Evolutionary conservation across 2,797 vertebrate genomes (phyloP).

Genomic region (Poeciliopsis infans): DNA sequence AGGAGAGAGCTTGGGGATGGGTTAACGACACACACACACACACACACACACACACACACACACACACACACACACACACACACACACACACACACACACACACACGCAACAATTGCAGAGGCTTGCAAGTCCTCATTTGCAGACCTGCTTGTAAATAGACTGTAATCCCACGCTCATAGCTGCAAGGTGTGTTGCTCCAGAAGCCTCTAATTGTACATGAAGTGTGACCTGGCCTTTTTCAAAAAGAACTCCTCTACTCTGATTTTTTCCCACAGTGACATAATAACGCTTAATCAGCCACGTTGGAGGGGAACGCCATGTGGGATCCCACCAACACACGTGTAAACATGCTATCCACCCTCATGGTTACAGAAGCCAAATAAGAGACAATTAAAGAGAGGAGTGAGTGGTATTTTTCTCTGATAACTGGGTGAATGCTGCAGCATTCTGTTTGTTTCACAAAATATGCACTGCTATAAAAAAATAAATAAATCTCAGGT

Average conservation of each 20-base stretch:
- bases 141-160: slow-evolving; percentile 35
- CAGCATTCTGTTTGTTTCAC: slow-evolving; percentile 40
- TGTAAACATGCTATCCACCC: slow-evolving; percentile 47
- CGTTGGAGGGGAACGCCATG: slow-evolving; percentile 18
- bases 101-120: slow-evolving; percentile 19
- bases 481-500: background rate
- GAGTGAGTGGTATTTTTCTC: slow-evolving; percentile 48
- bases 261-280: slow-evolving; percentile 30
- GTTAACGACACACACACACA: slow-evolving; percentile 32
- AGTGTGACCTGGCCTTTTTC: slow-evolving; percentile 48
- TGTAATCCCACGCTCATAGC: slow-evolving; percentile 38
- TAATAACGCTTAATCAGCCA: slow-evolving; percentile 61
- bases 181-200: slow-evolving; percentile 50
- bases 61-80: background rate
- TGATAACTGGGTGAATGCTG: slow-evolving; percentile 55
- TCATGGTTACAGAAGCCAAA: slow-evolving; percentile 35
- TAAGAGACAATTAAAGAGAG: slow-evolving; percentile 45
- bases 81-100: slow-evolving; percentile 12
- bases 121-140: slow-evolving; percentile 40
- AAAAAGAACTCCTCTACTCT: slow-evolving; percentile 41
- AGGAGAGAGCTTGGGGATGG: slow-evolving; percentile 60
- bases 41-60: slow-evolving; percentile 4
- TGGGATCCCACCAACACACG: slow-evolving; percentile 37
- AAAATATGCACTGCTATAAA: slow-evolving; percentile 21
- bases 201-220: slow-evolving; percentile 57